A percentile compares a stretch with the other conserved stretches of the same genome.
Conservation (phyloP, 2,888 invertebrate genomes). For the Ashinkailepas kermadecensis region DNA sequence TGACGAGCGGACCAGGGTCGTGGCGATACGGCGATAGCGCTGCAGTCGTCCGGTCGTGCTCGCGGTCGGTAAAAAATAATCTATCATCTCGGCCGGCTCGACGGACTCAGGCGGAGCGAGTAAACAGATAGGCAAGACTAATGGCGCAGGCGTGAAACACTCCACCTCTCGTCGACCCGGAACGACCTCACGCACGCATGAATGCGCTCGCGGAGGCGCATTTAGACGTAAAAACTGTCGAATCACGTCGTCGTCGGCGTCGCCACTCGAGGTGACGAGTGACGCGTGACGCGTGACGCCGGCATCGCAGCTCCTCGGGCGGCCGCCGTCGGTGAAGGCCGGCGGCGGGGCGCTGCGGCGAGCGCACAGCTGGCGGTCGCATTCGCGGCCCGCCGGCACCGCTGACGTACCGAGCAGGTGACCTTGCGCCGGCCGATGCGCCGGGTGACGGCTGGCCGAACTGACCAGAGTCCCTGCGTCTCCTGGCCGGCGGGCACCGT, state of each 20-base stretch:
- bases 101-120: background rate
- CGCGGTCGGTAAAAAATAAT: background rate
- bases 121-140: constrained; percentile 1
- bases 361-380: background rate
- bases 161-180: background rate
- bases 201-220: background rate
- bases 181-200: background rate
- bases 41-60: too few species aligned
- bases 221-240: background rate
- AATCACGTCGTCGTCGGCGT: background rate
- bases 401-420: background rate
- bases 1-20: too few species aligned
- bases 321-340: background rate
- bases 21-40: too few species aligned
- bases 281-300: background rate
- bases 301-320: background rate
- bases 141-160: background rate
- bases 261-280: background rate
- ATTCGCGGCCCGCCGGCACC: background rate
- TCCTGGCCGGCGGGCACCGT: too few species aligned
- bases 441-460: background rate
- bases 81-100: background rate
- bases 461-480: too few species aligned
- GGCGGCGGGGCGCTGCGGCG: background rate
- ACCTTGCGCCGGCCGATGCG: constrained; percentile 9